Evolutionary conservation across 2,888 invertebrate genomes (phyloP).

Genomic region (Dromius quadrimaculatus): DNA sequence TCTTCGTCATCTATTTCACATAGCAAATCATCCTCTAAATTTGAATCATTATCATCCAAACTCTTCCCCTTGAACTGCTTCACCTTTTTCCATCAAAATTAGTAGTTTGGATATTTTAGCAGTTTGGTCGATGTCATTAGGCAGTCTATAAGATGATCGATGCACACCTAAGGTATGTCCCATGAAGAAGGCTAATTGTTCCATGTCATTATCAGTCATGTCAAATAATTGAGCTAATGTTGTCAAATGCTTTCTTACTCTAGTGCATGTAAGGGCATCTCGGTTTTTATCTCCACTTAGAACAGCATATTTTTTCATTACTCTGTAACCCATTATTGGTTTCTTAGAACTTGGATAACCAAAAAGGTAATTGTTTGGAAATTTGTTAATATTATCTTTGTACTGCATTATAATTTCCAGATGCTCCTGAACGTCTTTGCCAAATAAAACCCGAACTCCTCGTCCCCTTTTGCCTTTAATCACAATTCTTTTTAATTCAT

Average conservation of each 20-base stretch:
- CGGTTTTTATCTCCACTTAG: slow-evolving; percentile 56
- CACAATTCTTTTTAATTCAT: slow-evolving; percentile 57
- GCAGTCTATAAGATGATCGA: slow-evolving; percentile 54
- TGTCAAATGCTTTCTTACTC: slow-evolving; percentile 58
- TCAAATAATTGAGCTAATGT: slow-evolving; percentile 58
- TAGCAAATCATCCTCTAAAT: slow-evolving; percentile 41
- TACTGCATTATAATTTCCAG: slow-evolving; percentile 52
- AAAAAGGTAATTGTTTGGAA: slow-evolving; percentile 53
- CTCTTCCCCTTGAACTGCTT: slow-evolving; percentile 54
- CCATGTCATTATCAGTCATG: slow-evolving; percentile 56
- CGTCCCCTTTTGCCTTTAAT: slow-evolving; percentile 57
- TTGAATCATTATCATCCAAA: slow-evolving; percentile 54
- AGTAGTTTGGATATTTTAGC: slow-evolving; percentile 56
- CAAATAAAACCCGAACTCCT: slow-evolving; percentile 57
- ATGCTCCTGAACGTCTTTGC: slow-evolving; percentile 56
- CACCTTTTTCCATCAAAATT: slow-evolving; percentile 54
- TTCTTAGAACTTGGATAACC: slow-evolving; percentile 30
- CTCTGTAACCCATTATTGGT: slow-evolving; percentile 56
- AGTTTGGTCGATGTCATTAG: slow-evolving; percentile 56
- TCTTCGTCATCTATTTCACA: background rate
- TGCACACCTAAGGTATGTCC: slow-evolving; percentile 56
- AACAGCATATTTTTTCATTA: slow-evolving; percentile 55
- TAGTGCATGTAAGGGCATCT: slow-evolving; percentile 56
- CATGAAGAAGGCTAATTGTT: slow-evolving; percentile 58
- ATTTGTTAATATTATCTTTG: slow-evolving; percentile 44